Evolutionary conservation across 2,113 vertebrate species (phyloP).

Genomic region (Lepisosteus oculatus): DNA sequence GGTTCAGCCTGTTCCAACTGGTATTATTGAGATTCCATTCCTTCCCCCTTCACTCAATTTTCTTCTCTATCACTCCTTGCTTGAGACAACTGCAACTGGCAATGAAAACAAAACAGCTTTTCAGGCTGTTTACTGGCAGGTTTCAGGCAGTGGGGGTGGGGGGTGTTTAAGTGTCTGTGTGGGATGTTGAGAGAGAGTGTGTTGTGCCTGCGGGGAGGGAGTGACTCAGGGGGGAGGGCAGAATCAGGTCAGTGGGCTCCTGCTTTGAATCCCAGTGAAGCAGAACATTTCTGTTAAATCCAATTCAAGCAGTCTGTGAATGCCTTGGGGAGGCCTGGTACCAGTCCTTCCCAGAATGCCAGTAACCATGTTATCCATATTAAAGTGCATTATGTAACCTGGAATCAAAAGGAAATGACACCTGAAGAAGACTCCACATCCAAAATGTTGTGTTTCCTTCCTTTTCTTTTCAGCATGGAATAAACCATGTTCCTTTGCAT

Average conservation of each 20-base stretch:
- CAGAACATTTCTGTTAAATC: conserved; percentile 5
- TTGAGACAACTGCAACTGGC: too few relatives aligned
- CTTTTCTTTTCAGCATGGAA: not conserved
- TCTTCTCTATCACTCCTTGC: too few relatives aligned
- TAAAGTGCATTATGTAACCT: not conserved
- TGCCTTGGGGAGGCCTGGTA: not conserved
- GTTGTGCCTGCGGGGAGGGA: too few relatives aligned
- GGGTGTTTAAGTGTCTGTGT: not conserved
- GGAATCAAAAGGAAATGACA: not conserved
- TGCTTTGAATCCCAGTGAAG: not conserved
- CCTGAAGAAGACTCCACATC: too few relatives aligned
- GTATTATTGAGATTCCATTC: not conserved
- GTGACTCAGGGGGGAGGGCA: not conserved
- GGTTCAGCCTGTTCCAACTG: not conserved
- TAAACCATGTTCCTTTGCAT: too few relatives aligned
- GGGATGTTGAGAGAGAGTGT: not conserved
- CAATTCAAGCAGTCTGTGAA: not conserved
- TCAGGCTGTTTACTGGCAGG: not conserved
- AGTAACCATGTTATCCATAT: not conserved
- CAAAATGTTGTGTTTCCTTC: not conserved
- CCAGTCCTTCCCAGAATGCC: not conserved
- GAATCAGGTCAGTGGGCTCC: not conserved
- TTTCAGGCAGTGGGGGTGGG: not conserved
- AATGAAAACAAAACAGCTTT: not conserved
- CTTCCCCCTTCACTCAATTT: not conserved